These are phyloP conservation scores for Danio rerio DNA, from an alignment of 2,113 vertebrate genomes.

Conservation along the genomic window DNA sequence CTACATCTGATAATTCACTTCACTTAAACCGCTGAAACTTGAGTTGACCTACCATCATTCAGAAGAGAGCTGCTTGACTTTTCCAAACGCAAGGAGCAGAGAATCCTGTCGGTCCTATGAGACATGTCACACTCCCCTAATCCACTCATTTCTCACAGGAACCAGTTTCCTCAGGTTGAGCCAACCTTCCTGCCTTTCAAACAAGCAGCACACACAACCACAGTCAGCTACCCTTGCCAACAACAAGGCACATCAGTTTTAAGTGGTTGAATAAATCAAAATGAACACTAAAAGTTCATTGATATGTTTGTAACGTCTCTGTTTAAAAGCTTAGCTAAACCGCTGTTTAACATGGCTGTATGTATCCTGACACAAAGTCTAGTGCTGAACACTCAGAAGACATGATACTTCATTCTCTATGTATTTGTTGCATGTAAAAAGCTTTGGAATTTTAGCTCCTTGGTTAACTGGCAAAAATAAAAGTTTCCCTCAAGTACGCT, in stretches of 20 bases:
- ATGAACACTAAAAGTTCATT: not conserved
- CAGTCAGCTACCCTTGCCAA: not conserved
- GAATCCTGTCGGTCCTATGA: slow-evolving; percentile 54
- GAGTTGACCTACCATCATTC: not conserved
- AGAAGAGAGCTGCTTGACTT: slow-evolving; percentile 5
- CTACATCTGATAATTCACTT: not conserved
- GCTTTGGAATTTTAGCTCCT: too few species aligned
- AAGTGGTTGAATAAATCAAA: slow-evolving; percentile 13
- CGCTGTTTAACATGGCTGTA: not conserved
- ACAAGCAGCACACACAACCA: slow-evolving; percentile 3
- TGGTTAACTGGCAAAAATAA: too few species aligned
- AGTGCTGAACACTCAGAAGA: slow-evolving; percentile 1
- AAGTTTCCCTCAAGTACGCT: not conserved
- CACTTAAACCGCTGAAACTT: not conserved
- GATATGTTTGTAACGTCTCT: not conserved
- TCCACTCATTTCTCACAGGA: slow-evolving; percentile 56
- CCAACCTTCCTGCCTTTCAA: slow-evolving; percentile 34
- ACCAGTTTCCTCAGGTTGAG: slow-evolving; percentile 42
- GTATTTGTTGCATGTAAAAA: too few species aligned
- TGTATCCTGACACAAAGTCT: slow-evolving; percentile 27
- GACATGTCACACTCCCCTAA: slow-evolving; percentile 60
- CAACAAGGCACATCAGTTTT: not conserved
- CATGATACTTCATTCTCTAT: too few species aligned
- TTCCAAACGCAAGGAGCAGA: not conserved
- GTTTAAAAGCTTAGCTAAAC: slow-evolving; percentile 7